phyloP scores from a whole-genome alignment of 1,140 invertebrate species.

The Potamilus streckersoni region DNA sequence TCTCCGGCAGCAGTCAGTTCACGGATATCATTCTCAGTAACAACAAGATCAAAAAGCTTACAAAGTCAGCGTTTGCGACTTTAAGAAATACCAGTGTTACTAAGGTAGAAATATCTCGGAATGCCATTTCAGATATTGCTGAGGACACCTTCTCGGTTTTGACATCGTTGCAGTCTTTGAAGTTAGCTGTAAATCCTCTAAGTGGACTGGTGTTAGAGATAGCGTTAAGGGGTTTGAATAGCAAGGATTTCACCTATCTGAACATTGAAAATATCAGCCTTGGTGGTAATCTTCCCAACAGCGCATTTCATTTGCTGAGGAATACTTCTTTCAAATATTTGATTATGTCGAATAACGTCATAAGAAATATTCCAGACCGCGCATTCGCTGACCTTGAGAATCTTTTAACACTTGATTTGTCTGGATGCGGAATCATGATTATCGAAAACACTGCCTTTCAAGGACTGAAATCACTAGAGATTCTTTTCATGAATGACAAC shows the following conservation, averaged over 20 bases:
- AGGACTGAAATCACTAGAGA: constrained; percentile 36
- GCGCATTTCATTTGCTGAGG: constrained; percentile 41
- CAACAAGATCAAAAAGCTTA: constrained; percentile 41
- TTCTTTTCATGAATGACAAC: constrained; percentile 44
- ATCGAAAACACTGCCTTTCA: constrained; percentile 36
- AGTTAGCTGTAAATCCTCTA: constrained; percentile 43
- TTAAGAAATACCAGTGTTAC: constrained; percentile 28
- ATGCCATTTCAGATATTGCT: constrained; percentile 31
- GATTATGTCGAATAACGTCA: constrained; percentile 44
- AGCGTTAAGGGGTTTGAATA: constrained; percentile 34
- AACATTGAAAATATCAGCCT: constrained; percentile 45
- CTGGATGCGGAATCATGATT: constrained; percentile 33
- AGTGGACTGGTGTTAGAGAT: constrained; percentile 29
- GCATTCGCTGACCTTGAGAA: constrained; percentile 40
- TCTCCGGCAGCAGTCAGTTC: constrained; percentile 2
- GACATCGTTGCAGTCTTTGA: constrained; percentile 41
- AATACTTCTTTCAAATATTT: constrained; percentile 39
- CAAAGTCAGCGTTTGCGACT: constrained; percentile 34
- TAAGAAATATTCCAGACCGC: constrained; percentile 30
- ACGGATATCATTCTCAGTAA: constrained; percentile 40
- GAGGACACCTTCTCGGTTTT: constrained; percentile 34
- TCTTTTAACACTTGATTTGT: constrained; percentile 40
- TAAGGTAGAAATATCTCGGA: constrained; percentile 44
- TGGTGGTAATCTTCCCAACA: constrained; percentile 31
- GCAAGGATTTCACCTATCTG: constrained; percentile 34